phyloP scores from a whole-genome alignment of 2,113 vertebrate species.

The Uropsilus gracilis region DNA sequence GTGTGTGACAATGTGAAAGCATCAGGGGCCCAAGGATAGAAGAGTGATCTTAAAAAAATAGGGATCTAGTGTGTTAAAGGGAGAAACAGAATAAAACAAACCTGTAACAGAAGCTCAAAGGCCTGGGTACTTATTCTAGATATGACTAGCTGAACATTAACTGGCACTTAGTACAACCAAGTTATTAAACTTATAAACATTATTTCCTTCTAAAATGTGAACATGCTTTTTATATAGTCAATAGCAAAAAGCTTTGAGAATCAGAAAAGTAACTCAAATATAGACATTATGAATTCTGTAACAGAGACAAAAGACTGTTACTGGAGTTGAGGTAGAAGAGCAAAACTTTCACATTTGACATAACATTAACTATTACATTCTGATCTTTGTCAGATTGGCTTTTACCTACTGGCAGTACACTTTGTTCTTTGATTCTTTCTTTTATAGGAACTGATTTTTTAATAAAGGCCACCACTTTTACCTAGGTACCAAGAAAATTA shows the following conservation, averaged over 20 bases:
- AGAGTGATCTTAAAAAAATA: not conserved
- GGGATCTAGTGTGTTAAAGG: not conserved
- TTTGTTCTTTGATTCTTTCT: slow-evolving; percentile 28
- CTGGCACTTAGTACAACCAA: not conserved
- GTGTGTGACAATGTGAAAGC: not conserved
- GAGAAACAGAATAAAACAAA: not conserved
- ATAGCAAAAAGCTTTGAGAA: not conserved
- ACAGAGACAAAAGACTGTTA: not conserved
- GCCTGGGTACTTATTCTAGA: not conserved
- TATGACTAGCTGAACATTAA: not conserved
- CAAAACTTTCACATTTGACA: not conserved
- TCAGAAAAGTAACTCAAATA: not conserved
- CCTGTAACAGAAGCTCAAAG: not conserved
- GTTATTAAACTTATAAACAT: not conserved
- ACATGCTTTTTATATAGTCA: not conserved
- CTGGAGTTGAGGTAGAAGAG: not conserved
- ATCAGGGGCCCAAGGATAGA: not conserved
- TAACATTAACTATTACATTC: not conserved
- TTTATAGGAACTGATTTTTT: slow-evolving; percentile 11
- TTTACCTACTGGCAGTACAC: not conserved
- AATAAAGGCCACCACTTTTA: slow-evolving; percentile 29
- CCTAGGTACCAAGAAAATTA: not conserved
- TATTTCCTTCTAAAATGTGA: not conserved
- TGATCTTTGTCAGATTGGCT: not conserved
- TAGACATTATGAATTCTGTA: not conserved